Evolutionary conservation across 2,797 vertebrate genomes (phyloP).

Genomic region (Acanthopagrus latus): DNA sequence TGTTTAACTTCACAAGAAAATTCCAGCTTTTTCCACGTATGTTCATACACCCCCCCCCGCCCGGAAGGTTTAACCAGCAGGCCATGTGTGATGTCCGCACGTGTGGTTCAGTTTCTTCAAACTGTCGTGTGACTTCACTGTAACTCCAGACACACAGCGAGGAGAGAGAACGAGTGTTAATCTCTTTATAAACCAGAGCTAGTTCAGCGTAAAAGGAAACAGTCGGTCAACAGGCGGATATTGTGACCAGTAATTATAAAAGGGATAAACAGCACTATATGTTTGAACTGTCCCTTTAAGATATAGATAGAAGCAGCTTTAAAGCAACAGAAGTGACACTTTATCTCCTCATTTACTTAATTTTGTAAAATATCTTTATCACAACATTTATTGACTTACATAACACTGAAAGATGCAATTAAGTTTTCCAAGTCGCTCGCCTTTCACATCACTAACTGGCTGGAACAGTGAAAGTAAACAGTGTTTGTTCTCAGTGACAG

Average conservation of each 20-base stretch:
- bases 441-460: slow-evolving; percentile 1
- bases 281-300: not conserved
- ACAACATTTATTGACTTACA: not conserved
- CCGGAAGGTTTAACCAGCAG: slow-evolving; percentile 27
- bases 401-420: not conserved
- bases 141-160: slow-evolving; percentile 5
- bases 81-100: slow-evolving; percentile 53
- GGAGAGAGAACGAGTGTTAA: slow-evolving; percentile 19
- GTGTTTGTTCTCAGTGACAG: not conserved
- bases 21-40: slow-evolving; percentile 19
- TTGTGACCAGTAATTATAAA: too few relatives aligned
- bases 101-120: slow-evolving; percentile 51
- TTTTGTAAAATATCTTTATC: not conserved
- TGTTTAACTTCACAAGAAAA: slow-evolving; percentile 12
- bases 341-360: not conserved
- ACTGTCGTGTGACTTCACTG: slow-evolving; percentile 24
- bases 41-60: slow-evolving; percentile 6
- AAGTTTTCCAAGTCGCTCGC: not conserved
- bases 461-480: slow-evolving; percentile 7
- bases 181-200: slow-evolving; percentile 4
- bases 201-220: too few relatives aligned
- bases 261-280: too few relatives aligned
- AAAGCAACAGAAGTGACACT: not conserved
- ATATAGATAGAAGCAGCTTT: not conserved
- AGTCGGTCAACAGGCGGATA: too few relatives aligned